Conservation (phyloP, 2,888 invertebrate genomes). For the Bombylius discolor region DNA sequence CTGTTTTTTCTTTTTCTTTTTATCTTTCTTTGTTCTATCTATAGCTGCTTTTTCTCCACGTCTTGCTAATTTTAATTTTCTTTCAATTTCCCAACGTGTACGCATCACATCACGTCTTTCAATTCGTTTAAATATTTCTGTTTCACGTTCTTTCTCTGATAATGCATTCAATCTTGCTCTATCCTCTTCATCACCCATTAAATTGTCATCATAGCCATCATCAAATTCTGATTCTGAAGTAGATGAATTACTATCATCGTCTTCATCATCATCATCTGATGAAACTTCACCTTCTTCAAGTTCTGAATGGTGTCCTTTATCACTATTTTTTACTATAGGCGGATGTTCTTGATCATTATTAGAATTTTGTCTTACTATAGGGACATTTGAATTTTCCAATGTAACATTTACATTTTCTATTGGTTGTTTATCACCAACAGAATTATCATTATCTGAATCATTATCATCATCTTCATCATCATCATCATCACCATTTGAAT, state of each 20-base stretch:
- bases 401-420: constrained; percentile 19
- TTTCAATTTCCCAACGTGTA: constrained; percentile 91
- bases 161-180: constrained; percentile 75
- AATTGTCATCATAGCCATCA: constrained; percentile 92
- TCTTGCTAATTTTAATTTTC: constrained; percentile 74
- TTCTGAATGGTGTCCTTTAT: constrained; percentile 45
- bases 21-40: constrained; percentile 34
- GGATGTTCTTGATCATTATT: constrained; percentile 8
- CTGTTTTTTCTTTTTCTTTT: constrained; percentile 45
- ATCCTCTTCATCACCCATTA: constrained; percentile 96
- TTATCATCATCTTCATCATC: constrained; percentile 36
- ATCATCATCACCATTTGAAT: constrained; percentile 33
- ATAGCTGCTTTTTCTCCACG: constrained; percentile 56
- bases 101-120: constrained; percentile 89
- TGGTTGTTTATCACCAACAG: constrained; percentile 27
- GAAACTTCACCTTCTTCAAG: constrained; percentile 85
- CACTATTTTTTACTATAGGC: constrained; percentile 7
- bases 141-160: constrained; percentile 95
- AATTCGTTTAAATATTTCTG: constrained; percentile 91
- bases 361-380: too few species aligned
- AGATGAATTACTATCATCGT: constrained; percentile 42
- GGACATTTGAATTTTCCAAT: neutral
- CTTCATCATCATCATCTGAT: constrained; percentile 43
- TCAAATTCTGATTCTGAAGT: constrained; percentile 77
- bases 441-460: constrained; percentile 25